Percentiles rank a stretch among this genome's conserved stretches.
phyloP scores from a whole-genome alignment of 2,797 vertebrate genomes.

The Iguana delicatissima region DNA sequence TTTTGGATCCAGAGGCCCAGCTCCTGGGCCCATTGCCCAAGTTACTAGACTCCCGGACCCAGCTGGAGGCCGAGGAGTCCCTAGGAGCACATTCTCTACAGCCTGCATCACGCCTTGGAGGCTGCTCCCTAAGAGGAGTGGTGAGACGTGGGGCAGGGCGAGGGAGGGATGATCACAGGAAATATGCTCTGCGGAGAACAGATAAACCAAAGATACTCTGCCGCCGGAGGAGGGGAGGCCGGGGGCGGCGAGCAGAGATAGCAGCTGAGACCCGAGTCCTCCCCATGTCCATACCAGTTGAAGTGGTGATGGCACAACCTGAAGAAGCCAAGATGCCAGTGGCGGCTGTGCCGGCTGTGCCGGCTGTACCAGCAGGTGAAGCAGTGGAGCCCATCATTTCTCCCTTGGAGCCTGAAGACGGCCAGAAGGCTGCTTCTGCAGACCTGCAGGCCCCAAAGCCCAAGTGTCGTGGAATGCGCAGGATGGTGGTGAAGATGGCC shows the following conservation, averaged over 20 bases:
- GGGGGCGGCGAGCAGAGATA: conserved; percentile 77
- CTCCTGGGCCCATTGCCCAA: conserved; percentile 79
- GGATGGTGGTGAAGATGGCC: conserved; percentile 97
- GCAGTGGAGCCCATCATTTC: conserved; percentile 14
- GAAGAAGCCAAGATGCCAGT: conserved; percentile 56
- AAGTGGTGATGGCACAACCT: conserved; percentile 61
- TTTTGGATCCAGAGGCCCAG: conserved; percentile 76
- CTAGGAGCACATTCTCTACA: conserved; percentile 71
- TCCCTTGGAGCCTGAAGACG: conserved; percentile 55
- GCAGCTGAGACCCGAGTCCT: conserved; percentile 72
- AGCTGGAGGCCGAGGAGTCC: conserved; percentile 66
- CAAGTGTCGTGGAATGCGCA: conserved; percentile 88
- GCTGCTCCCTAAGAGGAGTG: conserved; percentile 52
- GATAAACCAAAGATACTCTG: conserved; percentile 95
- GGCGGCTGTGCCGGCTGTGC: conserved; percentile 45
- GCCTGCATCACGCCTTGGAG: conserved; percentile 45
- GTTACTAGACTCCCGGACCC: conserved; percentile 76
- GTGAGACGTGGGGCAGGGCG: conserved; percentile 68
- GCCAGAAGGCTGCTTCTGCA: conserved; percentile 57
- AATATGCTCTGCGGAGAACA: conserved; percentile 94
- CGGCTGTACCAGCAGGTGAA: conserved; percentile 30
- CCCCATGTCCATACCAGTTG: conserved; percentile 72
- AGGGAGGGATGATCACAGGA: conserved; percentile 89
- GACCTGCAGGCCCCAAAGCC: conserved; percentile 69
- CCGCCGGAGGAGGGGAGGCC: conserved; percentile 88